These are phyloP conservation scores for Seira musarum DNA, from an alignment of 2,888 invertebrate species.

Conservation along the genomic window DNA sequence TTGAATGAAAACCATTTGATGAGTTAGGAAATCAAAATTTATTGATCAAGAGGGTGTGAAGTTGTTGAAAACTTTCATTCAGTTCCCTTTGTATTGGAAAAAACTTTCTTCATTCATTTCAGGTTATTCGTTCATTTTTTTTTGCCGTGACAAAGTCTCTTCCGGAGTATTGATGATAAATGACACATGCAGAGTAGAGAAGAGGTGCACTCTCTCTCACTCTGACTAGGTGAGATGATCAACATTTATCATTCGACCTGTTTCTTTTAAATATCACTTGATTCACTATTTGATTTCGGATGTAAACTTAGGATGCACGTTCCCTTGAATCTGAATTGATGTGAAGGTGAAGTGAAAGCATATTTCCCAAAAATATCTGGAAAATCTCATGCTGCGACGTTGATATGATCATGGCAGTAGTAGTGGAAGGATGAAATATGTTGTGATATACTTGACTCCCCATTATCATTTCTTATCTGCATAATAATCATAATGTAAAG, in stretches of 20 bases:
- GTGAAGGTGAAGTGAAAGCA: too few relatives aligned
- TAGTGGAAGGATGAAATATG: constrained; percentile 2
- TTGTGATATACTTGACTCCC: neutral
- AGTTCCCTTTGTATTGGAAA: constrained; percentile 6
- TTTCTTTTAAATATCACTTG: too few relatives aligned
- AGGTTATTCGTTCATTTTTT: constrained; percentile 27
- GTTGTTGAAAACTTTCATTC: neutral
- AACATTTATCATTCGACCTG: neutral
- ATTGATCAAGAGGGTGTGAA: neutral
- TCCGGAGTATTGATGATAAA: constrained; percentile 46
- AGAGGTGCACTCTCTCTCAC: too few relatives aligned
- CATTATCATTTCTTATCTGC: constrained; percentile 19
- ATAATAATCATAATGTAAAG: constrained; percentile 7
- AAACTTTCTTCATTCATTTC: constrained; percentile 22
- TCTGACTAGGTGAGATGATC: constrained; percentile 36
- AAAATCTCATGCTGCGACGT: too few relatives aligned
- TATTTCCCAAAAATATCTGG: too few relatives aligned
- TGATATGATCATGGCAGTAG: neutral
- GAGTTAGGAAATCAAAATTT: neutral
- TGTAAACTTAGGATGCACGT: too few relatives aligned
- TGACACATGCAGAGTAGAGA: constrained; percentile 13
- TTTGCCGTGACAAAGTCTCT: constrained; percentile 6
- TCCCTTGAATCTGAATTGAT: too few relatives aligned
- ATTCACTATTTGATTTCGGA: too few relatives aligned
- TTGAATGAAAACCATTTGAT: too few relatives aligned